Base-by-base conservation (phyloP, 2,797 vertebrate species). In the Cynopterus sphinx region DNA sequence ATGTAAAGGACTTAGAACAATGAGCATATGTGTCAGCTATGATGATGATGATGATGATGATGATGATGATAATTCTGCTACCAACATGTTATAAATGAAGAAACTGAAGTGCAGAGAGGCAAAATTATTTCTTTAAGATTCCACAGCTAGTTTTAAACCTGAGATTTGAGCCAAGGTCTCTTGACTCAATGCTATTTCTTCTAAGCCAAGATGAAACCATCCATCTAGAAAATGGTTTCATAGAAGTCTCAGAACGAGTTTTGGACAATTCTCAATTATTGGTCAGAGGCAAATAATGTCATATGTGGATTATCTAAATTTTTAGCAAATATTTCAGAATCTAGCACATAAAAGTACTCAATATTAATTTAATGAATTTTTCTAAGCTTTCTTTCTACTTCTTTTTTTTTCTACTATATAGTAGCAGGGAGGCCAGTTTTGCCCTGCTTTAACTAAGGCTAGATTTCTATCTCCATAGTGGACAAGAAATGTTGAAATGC, bases 161-260 rank as follows among this genome's bases (percentile, higher is more conserved):
- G 17, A 55, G 75, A 95, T 85, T 61, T 61, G 33, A 87, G 57
- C 55, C 15, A 15, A 49, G 28, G 36, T 68, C 57, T 89, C 63
- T 96, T 36, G 39, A 17, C 78, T 21, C n/a, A 96, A 91, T 84
- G 10, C 59, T 79, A 74, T 67, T 19, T 92, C 73, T 94, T 81
- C 21, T 74, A 85, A 53, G 22, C 61, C 24, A 77, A 77, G 71
- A 84, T 61, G 31, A 94, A 85, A 59, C 21, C 26, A 59, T 8
- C 8, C 21, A 22, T 77, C 13, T n/a, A 68, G 33, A 89, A 68
- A 68, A 77, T 51, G 1, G 7, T 88, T 83, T 83, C 19, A 36
- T n/a, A 55, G 6, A 59, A 9, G 17, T 73, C 33, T 53, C 26
- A 63, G 67, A 94, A 73, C 49, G 17, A 74, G 12, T 63, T 21